phyloP scores from a whole-genome alignment of 2,888 invertebrate genomes.

The Amblyjoppa proteus region DNA sequence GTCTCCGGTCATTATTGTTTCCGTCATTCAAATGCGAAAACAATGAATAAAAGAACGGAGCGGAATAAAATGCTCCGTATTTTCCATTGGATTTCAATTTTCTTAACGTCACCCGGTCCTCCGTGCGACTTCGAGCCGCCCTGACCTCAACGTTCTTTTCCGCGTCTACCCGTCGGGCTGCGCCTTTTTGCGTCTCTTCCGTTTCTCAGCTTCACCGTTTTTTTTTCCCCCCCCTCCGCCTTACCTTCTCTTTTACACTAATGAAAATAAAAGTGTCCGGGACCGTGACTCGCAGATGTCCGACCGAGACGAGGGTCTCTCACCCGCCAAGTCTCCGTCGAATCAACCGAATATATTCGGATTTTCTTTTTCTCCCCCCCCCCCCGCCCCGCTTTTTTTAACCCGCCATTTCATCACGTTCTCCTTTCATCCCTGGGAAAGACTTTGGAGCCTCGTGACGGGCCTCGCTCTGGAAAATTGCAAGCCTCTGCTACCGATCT shows the following conservation, averaged over 20 bases:
- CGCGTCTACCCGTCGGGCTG: conserved; percentile 10
- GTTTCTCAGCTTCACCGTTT: neutral
- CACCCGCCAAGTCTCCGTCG: neutral
- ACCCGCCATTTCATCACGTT: neutral
- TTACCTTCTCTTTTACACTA: conserved; percentile 32
- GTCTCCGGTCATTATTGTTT: conserved; percentile 26
- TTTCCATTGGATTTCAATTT: conserved; percentile 60
- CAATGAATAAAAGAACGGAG: conserved; percentile 50
- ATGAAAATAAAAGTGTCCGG: conserved; percentile 47
- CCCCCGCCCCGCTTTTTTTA: neutral
- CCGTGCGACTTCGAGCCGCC: conserved; percentile 34
- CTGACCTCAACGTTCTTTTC: conserved; percentile 40
- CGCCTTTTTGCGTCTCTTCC: neutral
- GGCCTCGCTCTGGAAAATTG: conserved; percentile 26
- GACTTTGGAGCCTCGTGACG: conserved; percentile 12
- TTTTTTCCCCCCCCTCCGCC: neutral
- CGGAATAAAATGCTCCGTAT: conserved; percentile 2
- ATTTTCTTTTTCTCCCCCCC: neutral
- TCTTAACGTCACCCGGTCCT: conserved; percentile 45
- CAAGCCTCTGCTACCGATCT: conserved; percentile 17
- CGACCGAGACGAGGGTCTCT: conserved; percentile 34
- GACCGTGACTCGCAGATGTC: conserved; percentile 23
- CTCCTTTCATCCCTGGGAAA: neutral
- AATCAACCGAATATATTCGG: conserved; percentile 10
- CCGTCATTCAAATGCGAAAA: conserved; percentile 41